phyloP scores from a whole-genome alignment of 1,140 invertebrate genomes.

The Ooceraea biroi region DNA sequence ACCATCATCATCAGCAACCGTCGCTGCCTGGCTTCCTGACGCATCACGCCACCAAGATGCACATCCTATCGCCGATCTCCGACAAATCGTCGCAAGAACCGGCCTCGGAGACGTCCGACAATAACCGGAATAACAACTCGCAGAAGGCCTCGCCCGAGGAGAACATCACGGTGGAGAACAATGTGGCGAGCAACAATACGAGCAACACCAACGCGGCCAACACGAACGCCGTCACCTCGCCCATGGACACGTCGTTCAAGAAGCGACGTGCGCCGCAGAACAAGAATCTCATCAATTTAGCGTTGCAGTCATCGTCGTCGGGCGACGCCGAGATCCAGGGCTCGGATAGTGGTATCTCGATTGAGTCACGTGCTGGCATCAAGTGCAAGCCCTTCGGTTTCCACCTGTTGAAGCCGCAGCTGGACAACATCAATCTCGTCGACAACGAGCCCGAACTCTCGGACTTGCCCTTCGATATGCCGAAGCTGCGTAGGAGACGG shows the following conservation, averaged over 20 bases:
- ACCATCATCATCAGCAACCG: slow-evolving; percentile 85
- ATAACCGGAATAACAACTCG: slow-evolving; percentile 92
- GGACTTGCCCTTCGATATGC: slow-evolving; percentile 95
- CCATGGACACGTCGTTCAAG: slow-evolving; percentile 82
- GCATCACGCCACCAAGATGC: slow-evolving; percentile 90
- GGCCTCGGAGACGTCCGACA: slow-evolving; percentile 91
- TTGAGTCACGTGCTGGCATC: slow-evolving; percentile 92
- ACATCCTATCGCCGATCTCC: slow-evolving; percentile 95
- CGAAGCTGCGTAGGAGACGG: slow-evolving; percentile 92
- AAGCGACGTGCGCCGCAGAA: slow-evolving; percentile 91
- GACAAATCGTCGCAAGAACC: slow-evolving; percentile 96
- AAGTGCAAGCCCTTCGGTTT: slow-evolving; percentile 88
- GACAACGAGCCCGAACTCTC: slow-evolving; percentile 88
- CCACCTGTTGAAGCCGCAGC: slow-evolving; percentile 87
- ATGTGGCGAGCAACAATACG: slow-evolving; percentile 83
- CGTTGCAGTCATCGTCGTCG: slow-evolving; percentile 88
- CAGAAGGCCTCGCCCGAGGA: slow-evolving; percentile 90
- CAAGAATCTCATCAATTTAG: slow-evolving; percentile 91
- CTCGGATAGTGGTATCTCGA: slow-evolving; percentile 94
- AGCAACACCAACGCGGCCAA: slow-evolving; percentile 80
- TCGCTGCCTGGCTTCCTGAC: slow-evolving; percentile 89
- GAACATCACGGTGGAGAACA: slow-evolving; percentile 85
- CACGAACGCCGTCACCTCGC: slow-evolving; percentile 85
- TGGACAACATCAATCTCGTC: slow-evolving; percentile 85
- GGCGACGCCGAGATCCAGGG: slow-evolving; percentile 92